Conservation (phyloP, 2,797 vertebrate genomes). For the Epinephelus malabaricus region DNA sequence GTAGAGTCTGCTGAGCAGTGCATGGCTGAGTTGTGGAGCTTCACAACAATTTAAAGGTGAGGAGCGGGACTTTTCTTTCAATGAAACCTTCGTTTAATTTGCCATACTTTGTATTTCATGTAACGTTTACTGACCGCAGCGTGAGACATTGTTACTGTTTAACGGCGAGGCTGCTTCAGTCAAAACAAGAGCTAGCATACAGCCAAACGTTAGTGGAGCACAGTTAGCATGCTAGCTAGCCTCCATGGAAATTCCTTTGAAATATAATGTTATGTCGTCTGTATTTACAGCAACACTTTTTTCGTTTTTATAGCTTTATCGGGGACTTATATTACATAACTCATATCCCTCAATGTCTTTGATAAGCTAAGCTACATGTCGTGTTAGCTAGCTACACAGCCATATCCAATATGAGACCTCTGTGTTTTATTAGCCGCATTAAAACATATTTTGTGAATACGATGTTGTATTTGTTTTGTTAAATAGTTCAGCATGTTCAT, state of each 20-base stretch:
- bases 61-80: slow-evolving; percentile 55
- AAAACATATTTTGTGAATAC: neutral
- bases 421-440: neutral
- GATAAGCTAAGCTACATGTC: neutral
- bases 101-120: rapidly evolving
- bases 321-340: rapidly evolving
- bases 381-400: neutral
- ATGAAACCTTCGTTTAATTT: neutral
- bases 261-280: neutral
- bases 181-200: neutral
- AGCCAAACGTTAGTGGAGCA: slow-evolving; percentile 21
- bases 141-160: neutral
- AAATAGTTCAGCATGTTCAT: neutral
- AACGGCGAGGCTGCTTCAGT: neutral
- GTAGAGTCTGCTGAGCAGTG: slow-evolving; percentile 65
- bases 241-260: neutral
- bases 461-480: neutral
- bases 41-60: slow-evolving; percentile 58
- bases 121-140: neutral
- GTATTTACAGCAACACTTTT: neutral
- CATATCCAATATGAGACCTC: neutral
- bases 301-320: no score
- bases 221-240: slow-evolving; percentile 64
- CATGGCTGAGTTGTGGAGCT: slow-evolving; percentile 55
- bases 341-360: neutral